Evolutionary conservation across 2,797 vertebrate genomes (phyloP), one percentile per base, ranked within the genome.

Genomic region (Prionace glauca): DNA sequence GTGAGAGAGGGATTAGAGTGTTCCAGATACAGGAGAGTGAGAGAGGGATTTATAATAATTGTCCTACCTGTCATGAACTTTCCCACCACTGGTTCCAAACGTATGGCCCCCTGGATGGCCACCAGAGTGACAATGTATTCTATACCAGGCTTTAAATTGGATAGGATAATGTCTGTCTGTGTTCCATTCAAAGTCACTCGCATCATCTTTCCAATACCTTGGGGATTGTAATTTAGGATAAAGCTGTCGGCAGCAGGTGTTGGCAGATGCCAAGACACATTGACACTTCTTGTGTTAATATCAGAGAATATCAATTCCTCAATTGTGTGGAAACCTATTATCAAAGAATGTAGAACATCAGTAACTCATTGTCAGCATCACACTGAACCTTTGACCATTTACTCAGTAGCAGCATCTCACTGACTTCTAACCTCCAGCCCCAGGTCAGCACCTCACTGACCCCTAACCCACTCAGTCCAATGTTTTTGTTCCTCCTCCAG

Each of bases 291-390:
- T 96, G 98, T 98, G 0, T 98, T 99, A 97, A 99, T 97, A 45
- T 99, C 99, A 96, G 99, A 99, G 97, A 99, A 98, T 98, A 98
- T 98, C 96, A 99, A 98, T 96, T 99, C 98, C 0, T 98, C 98
- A 96, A 99, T 99, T 74, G 99, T 98, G 90, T 99, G 98, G 97
- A 99, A 98, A 96, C 99, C 99, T 99, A 98, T 20, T 18, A 69
- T 18, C 16, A 18, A 69, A 69, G 18, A 18, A 18, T 3, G 14
- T 0, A 16, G 50, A 56, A 56, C 71, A 74, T 67, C 65, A 22
- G 20, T 29, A 62, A 41, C 36, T 29, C 7, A 65, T 12, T 45
- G 2, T 10, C 10, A 29, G 36, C 4, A 18, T 9, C 69, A 11
- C 26, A 95, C 16, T n/a, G 10, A 69, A 71, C 69, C 22, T 26